Conservation (phyloP, 2,113 vertebrate species). For the Eublepharis macularius region DNA sequence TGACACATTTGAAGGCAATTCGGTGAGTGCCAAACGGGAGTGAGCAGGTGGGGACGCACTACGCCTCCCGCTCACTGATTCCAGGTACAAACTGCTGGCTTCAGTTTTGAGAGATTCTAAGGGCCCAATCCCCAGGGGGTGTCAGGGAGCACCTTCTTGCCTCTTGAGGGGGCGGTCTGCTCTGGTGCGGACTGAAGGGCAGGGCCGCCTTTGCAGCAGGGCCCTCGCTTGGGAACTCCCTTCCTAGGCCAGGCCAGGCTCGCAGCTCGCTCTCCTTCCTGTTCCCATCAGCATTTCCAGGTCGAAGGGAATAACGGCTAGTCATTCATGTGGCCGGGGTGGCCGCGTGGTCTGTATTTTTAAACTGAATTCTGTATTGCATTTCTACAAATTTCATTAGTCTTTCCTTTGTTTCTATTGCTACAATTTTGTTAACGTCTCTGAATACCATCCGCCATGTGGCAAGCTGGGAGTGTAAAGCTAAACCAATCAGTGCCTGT, state of each 20-base stretch:
- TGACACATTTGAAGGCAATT: not conserved
- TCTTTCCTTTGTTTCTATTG: not conserved
- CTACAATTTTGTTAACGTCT: not conserved
- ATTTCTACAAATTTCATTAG: not conserved
- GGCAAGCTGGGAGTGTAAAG: not conserved
- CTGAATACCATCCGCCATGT: not conserved
- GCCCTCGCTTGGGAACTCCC: not conserved
- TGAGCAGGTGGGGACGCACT: not conserved
- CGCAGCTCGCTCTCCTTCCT: not conserved
- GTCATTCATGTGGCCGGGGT: not conserved
- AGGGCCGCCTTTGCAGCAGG: not conserved
- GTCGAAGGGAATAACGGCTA: too few species aligned
- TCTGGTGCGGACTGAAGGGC: not conserved
- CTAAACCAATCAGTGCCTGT: not conserved
- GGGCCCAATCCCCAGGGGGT: not conserved
- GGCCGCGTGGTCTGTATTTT: not conserved
- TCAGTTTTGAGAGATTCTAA: not conserved
- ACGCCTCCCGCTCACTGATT: not conserved
- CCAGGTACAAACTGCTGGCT: not conserved
- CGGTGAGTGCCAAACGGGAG: too few species aligned
- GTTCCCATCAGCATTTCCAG: too few species aligned
- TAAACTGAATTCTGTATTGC: not conserved
- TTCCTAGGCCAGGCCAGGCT: too few species aligned
- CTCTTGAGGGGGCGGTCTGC: too few species aligned
- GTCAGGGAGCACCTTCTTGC: not conserved